Evolutionary conservation across 2,888 invertebrate genomes (phyloP), one percentile per base, ranked within the genome.

Genomic region (Kuschelorhynchus macadamiae): DNA sequence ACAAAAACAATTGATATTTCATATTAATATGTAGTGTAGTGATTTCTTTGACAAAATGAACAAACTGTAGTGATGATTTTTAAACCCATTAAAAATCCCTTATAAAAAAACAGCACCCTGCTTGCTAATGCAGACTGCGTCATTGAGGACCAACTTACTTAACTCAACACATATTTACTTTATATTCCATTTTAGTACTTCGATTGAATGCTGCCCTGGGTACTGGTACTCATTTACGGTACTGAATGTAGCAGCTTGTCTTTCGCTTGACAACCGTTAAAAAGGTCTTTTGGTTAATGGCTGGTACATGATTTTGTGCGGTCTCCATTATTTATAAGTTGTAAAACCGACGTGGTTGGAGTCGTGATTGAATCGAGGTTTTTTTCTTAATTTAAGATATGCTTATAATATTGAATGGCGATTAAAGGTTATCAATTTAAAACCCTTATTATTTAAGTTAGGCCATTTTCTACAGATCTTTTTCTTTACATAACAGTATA

Each of bases 241-340:
- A 61, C 52, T 62, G 53, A 62, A 53, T 62, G 62, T 53, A 64
- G 56, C 56, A 49, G 55, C 53, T 55, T 55, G 53, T 63, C 17
- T 55, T 63, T 36, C 32, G 49, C 56, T 49, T 41, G 57, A 57
- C 64, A 42, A 57, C 64, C 64, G 64, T 64, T 64, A 64, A 64
- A 57, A 49, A 57, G 64, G 56, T 56, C 41, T 56, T 64, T 64
- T 44, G 44, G 62, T 53, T 53, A 62, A 62, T 62, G 62, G 62
- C 33, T 32, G 17, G 18, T 42, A 44, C 52, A 62, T 62, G 62
- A 25, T 44, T 64, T 63, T 63, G 53, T 55, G 46, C 62, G 42
- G 32, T 52, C 44, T 62, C 46, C 62, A 52, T 62, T 53, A 53
- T 53, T 53, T 46, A 44, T 50, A 50, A 44, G 44, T 47, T 30